phyloP scores from a whole-genome alignment of 2,113 vertebrate species.

The Callochromis pleurospilus region DNA sequence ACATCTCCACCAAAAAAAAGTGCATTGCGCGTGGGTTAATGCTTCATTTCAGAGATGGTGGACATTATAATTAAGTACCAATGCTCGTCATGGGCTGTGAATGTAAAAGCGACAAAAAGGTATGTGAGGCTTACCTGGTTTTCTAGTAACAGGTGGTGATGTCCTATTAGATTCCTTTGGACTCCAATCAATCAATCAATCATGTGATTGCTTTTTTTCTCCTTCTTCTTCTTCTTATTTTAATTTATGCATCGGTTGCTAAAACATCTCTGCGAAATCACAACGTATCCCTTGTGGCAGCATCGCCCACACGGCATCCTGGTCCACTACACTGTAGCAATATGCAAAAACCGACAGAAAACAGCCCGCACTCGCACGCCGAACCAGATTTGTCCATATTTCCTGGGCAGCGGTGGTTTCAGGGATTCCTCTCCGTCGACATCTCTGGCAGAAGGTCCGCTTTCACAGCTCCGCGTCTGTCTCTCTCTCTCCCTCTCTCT shows the following conservation, averaged over 20 bases:
- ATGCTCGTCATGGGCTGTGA: not conserved
- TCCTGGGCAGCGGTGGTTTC: slow-evolving; percentile 32
- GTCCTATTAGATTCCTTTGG: slow-evolving; percentile 37
- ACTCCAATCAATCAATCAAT: slow-evolving; percentile 26
- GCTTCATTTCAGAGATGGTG: not conserved
- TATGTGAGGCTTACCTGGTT: slow-evolving; percentile 61
- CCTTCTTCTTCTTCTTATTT: not conserved
- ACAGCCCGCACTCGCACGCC: slow-evolving; percentile 15
- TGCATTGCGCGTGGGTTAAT: not conserved
- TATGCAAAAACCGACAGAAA: slow-evolving; percentile 9
- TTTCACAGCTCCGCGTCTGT: slow-evolving; percentile 21
- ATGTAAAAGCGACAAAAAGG: not conserved
- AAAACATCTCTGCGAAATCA: slow-evolving; percentile 61
- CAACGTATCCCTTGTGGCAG: slow-evolving; percentile 65
- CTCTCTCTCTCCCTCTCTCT: not conserved
- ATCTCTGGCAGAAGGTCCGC: slow-evolving; percentile 52
- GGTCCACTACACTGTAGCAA: slow-evolving; percentile 50
- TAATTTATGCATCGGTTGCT: slow-evolving; percentile 51
- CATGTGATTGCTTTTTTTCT: not conserved
- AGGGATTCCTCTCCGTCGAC: slow-evolving; percentile 54
- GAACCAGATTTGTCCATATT: slow-evolving; percentile 47
- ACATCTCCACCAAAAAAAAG: slow-evolving; percentile 16
- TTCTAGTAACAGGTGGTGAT: slow-evolving; percentile 72
- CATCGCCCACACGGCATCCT: slow-evolving; percentile 68
- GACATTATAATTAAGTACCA: slow-evolving; percentile 3